Evolutionary conservation across 23 tunicate genomes (phyloP).

Genomic region (Trididemnum clinides): DNA sequence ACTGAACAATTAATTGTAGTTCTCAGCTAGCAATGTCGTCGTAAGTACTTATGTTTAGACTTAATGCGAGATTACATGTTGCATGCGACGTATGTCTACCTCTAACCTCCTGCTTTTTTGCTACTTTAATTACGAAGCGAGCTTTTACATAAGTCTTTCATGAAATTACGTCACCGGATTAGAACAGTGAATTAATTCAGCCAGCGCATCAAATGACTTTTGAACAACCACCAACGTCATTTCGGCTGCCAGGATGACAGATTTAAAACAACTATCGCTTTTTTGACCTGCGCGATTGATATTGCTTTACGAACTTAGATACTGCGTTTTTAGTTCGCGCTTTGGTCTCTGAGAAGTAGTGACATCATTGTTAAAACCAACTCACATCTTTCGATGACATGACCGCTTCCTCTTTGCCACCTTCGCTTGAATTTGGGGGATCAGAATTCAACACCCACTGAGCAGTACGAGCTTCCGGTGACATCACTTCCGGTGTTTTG

Average conservation of each 20-base stretch:
- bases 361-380: background rate
- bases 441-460: conserved; percentile 80
- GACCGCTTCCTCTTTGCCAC: conserved; percentile 33
- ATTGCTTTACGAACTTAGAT: no score
- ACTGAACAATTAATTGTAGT: conserved; percentile 12
- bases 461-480: conserved; percentile 95
- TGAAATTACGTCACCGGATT: background rate
- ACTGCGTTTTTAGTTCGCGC: background rate
- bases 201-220: no score
- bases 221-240: no score
- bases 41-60: no score
- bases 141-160: background rate
- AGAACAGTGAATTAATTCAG: background rate
- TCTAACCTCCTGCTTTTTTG: no score
- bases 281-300: no score
- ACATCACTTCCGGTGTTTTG: conserved; percentile 69
- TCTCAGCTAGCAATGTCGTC: background rate
- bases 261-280: no score
- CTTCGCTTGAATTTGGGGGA: conserved; percentile 37
- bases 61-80: no score
- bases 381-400: conserved; percentile 61
- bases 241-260: no score
- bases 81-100: no score
- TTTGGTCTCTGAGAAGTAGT: background rate
- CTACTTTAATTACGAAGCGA: no score